Conservation (phyloP, 2,797 vertebrate genomes). For the Tragelaphus oryx region DNA sequence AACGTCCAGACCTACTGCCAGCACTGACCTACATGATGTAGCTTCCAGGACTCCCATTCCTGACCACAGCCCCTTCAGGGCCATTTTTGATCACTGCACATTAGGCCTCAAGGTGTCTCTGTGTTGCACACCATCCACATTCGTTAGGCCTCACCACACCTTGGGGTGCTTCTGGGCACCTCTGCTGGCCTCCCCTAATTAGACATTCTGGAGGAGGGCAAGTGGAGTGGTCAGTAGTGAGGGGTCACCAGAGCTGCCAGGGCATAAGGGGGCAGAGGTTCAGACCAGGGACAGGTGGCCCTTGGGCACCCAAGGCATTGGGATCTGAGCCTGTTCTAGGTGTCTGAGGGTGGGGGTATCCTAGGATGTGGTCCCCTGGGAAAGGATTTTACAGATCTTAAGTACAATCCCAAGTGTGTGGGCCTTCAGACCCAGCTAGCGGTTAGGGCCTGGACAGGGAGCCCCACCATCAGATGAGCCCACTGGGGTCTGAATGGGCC, state of each 20-base stretch:
- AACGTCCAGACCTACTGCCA: no score
- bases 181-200: background rate
- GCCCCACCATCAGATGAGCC: background rate
- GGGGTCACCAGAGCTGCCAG: background rate
- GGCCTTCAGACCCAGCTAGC: background rate
- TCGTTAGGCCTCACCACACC: background rate
- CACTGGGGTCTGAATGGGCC: background rate
- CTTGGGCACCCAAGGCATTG: background rate
- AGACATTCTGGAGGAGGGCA: background rate
- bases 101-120: background rate
- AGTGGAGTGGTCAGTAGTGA: background rate
- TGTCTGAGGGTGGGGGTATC: background rate
- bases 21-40: no score
- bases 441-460: background rate
- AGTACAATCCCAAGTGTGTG: background rate
- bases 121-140: background rate
- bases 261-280: background rate
- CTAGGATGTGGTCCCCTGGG: background rate
- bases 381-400: background rate
- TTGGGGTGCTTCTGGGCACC: background rate
- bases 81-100: background rate
- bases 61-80: background rate
- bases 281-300: background rate
- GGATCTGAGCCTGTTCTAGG: background rate
- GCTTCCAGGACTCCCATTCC: background rate